Base-by-base conservation (phyloP, 2,797 vertebrate genomes). In the Dendrocincla fuliginosa region DNA sequence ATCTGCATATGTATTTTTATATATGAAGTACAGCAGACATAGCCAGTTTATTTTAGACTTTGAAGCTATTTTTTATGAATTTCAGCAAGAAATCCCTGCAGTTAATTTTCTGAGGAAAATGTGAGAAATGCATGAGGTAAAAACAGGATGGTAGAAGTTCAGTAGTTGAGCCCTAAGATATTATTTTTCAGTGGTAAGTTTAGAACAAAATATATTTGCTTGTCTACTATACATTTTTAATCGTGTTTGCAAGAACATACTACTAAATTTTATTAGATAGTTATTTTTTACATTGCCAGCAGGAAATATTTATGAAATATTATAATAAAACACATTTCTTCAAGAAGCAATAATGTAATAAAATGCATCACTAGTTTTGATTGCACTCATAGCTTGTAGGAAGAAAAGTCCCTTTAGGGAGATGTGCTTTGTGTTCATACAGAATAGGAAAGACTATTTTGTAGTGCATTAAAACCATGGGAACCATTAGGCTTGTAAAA, bases 291-390 rank as follows among this genome's bases (percentile, higher is more conserved):
- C 59, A 49, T 73, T 44, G 19, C 89, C 80, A 94, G 74, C 47
- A 94, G 91, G 87, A 90, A 39, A 78, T 76, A 68, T 89, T 87
- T 84, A 92, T 88, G 93, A 96, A 96, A 91, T 85, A 94, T 93
- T 93, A 84, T 89, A 82, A 78, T 82, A 68, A 94, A 94, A 49
- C 3, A 11, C 81, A 35, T 85, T 87, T 94, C 90, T 87, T 94
- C 46, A 80, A 85, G 95, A 92, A 94, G 74, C 16, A 76, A 35
- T 78, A 84, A 74, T 67, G 59, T 76, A 84, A 95, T 96, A 91
- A 97, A 97, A 97, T 83, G 89, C 92, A 80, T 95, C 94, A 74
- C 86, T 96, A 53, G 92, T 70, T 97, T 97, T 96, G 89, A 96
- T 89, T 81, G 91, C 68, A 69, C 57, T 96, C 61, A 69, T 89